Conservation (phyloP, 2,888 invertebrate genomes). For the Ophonus ardosiacus region DNA sequence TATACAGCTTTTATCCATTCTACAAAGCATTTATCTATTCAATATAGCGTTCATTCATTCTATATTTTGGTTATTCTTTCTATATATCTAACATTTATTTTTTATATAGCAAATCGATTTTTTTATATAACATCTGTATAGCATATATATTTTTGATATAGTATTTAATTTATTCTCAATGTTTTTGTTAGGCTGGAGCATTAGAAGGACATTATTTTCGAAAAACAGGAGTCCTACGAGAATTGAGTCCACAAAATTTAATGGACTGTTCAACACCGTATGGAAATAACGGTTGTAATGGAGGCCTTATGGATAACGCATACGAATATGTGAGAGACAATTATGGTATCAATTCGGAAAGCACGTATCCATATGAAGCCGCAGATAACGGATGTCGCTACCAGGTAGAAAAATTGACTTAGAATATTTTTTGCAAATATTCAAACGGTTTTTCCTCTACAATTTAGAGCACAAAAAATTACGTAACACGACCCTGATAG, state of each 20-base stretch:
- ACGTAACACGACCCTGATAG: neutral
- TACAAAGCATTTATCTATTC: no score
- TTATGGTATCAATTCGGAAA: conserved; percentile 79
- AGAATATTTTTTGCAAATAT: no score
- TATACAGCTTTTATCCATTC: no score
- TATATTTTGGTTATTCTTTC: no score
- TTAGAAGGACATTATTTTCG: conserved; percentile 78
- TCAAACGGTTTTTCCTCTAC: no score
- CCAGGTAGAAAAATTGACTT: neutral
- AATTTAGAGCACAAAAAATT: neutral
- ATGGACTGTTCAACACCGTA: conserved; percentile 78
- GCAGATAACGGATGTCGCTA: conserved; percentile 68
- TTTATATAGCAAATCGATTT: no score
- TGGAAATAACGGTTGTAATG: conserved; percentile 78
- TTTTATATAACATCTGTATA: no score
- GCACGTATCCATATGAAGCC: conserved; percentile 77
- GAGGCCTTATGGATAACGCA: conserved; percentile 77
- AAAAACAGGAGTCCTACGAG: conserved; percentile 76
- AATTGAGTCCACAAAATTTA: conserved; percentile 79
- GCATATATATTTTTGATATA: no score
- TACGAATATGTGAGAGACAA: conserved; percentile 77
- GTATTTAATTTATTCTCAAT: neutral
- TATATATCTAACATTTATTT: no score
- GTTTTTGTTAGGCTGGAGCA: conserved; percentile 77
- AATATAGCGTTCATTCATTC: no score